Conservation (phyloP, 2,888 invertebrate species). For the Lithophane socia region DNA sequence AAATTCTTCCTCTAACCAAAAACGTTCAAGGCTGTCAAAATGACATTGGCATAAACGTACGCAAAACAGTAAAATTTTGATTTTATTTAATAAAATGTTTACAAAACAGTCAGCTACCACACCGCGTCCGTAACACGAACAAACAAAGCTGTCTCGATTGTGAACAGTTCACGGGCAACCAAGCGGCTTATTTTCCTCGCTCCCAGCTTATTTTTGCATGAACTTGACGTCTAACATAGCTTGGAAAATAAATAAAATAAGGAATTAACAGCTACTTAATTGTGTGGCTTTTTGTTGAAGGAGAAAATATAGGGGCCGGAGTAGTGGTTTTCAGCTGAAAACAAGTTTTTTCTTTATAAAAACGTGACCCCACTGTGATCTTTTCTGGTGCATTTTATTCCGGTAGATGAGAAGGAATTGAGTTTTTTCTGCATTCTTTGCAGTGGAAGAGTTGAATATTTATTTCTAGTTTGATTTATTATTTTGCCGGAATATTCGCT, state of each 20-base stretch:
- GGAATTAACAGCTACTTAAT: conserved; percentile 58
- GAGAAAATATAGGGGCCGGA: conserved; percentile 19
- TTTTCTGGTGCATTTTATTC: conserved; percentile 29
- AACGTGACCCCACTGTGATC: neutral
- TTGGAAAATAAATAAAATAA: conserved; percentile 57
- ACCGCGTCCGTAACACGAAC: conserved; percentile 63
- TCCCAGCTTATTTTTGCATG: conserved; percentile 69
- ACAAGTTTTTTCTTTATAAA: conserved; percentile 10
- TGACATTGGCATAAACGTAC: neutral
- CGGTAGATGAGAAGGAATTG: neutral
- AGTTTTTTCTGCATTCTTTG: conserved; percentile 7
- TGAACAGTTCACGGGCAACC: conserved; percentile 75
- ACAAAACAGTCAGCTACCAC: conserved; percentile 67
- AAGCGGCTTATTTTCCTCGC: conserved; percentile 77
- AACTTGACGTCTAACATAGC: conserved; percentile 67
- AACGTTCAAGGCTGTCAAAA: conserved; percentile 13
- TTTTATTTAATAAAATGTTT: conserved; percentile 12
- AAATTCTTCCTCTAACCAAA: neutral
- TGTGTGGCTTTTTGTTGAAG: conserved; percentile 43
- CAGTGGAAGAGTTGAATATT: neutral
- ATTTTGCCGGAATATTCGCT: neutral
- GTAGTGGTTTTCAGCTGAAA: conserved; percentile 1
- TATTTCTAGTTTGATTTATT: neutral
- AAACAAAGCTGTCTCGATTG: conserved; percentile 80
- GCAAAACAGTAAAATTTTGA: conserved; percentile 11